phyloP scores from a whole-genome alignment of 2,797 vertebrate species.

The Oreochromis grahami region DNA sequence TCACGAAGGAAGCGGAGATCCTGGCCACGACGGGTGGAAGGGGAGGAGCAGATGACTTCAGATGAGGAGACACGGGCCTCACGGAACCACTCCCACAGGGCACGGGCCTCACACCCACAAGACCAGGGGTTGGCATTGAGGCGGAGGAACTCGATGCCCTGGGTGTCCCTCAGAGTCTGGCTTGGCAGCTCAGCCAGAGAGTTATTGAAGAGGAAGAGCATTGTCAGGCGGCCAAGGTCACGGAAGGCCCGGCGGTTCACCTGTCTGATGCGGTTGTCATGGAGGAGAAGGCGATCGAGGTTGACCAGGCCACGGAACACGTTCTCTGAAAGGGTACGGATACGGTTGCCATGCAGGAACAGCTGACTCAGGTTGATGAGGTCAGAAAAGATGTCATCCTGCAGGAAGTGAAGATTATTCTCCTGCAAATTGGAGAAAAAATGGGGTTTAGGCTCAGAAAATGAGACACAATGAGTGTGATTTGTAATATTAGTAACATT shows the following conservation, averaged over 20 bases:
- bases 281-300: slow-evolving; percentile 92
- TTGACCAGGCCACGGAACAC: slow-evolving; percentile 90
- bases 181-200: slow-evolving; percentile 87
- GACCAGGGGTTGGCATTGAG: slow-evolving; percentile 97
- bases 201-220: slow-evolving; percentile 99
- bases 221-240: slow-evolving; percentile 90
- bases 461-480: background rate
- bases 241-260: slow-evolving; percentile 89
- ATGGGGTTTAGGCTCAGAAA: slow-evolving; percentile 24
- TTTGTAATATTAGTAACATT: background rate
- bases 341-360: slow-evolving; percentile 92
- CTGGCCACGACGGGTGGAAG: slow-evolving; percentile 80
- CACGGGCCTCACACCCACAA: slow-evolving; percentile 90
- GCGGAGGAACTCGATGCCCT: slow-evolving; percentile 91
- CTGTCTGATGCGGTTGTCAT: slow-evolving; percentile 88
- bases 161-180: slow-evolving; percentile 86
- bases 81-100: slow-evolving; percentile 95
- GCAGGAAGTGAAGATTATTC: slow-evolving; percentile 92
- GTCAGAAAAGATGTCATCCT: slow-evolving; percentile 94
- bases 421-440: slow-evolving; percentile 79
- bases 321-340: slow-evolving; percentile 90
- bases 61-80: slow-evolving; percentile 89
- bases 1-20: slow-evolving; percentile 91
- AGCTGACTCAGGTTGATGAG: slow-evolving; percentile 96
- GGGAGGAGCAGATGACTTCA: slow-evolving; percentile 86